Percentiles rank a stretch among this genome's conserved stretches.
phyloP scores from a whole-genome alignment of 2,797 vertebrate species.

The Adelosebastes latens region DNA sequence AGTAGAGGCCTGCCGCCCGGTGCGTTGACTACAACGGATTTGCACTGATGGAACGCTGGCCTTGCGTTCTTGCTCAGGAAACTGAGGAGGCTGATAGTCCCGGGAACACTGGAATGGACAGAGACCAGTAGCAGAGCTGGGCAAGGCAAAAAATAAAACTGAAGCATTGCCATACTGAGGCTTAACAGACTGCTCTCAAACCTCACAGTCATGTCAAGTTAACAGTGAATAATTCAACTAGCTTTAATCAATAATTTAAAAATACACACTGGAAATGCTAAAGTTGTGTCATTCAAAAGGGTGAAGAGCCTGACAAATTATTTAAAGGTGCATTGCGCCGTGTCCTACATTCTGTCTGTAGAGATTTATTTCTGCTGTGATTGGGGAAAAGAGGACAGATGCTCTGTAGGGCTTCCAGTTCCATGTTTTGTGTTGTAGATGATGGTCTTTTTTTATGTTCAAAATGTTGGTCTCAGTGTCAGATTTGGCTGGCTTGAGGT shows the following conservation, averaged over 20 bases:
- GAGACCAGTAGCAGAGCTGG: background rate
- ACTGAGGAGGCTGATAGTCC: background rate
- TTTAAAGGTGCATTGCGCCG: slow-evolving; percentile 31
- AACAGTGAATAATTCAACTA: slow-evolving; percentile 49
- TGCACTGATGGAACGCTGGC: background rate
- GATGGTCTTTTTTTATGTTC: background rate
- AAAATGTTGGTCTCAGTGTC: background rate
- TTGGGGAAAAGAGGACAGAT: background rate
- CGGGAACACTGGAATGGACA: background rate
- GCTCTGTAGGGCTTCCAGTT: background rate
- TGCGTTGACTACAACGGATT: too few species aligned
- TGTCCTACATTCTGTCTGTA: slow-evolving; percentile 16
- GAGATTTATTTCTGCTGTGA: slow-evolving; percentile 7
- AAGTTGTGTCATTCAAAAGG: slow-evolving; percentile 19
- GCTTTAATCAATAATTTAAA: slow-evolving; percentile 39
- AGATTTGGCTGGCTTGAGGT: background rate
- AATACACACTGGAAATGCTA: slow-evolving; percentile 22
- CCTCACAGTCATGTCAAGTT: slow-evolving; percentile 18
- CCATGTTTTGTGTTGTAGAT: background rate
- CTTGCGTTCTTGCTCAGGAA: background rate
- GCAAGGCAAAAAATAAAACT: background rate
- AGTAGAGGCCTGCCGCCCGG: too few species aligned
- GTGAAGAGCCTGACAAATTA: slow-evolving; percentile 36
- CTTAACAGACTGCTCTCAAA: background rate
- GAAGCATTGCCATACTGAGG: too few species aligned